phyloP scores from a whole-genome alignment of 2,113 vertebrate species.

The Psophia crepitans region DNA sequence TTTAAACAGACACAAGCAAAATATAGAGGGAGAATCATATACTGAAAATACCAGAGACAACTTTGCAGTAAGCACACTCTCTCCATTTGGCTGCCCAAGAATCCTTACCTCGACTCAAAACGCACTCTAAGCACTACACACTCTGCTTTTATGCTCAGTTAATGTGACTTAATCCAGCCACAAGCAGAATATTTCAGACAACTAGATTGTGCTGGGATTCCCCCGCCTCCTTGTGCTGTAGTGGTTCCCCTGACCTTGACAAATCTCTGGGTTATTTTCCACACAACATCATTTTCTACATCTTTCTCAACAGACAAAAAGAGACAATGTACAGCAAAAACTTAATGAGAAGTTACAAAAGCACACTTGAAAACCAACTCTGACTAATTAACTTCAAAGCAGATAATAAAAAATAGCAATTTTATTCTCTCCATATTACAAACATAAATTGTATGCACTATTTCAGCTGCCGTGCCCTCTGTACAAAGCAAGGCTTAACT shows the following conservation, averaged over 20 bases:
- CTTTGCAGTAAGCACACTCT: not conserved
- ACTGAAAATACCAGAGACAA: not conserved
- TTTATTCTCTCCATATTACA: not conserved
- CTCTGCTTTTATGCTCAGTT: slow-evolving; percentile 2
- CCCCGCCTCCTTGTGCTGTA: slow-evolving; percentile 3
- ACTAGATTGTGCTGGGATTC: not conserved
- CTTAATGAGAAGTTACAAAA: slow-evolving; percentile 31
- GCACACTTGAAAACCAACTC: not conserved
- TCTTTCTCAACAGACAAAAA: not conserved
- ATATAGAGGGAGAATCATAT: not conserved
- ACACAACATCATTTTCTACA: not conserved
- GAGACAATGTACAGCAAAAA: slow-evolving; percentile 16
- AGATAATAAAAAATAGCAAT: not conserved
- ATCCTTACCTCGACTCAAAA: not conserved
- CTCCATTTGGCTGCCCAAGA: not conserved
- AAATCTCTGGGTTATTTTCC: not conserved
- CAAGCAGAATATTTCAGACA: slow-evolving; percentile 23
- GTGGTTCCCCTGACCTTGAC: slow-evolving; percentile 33
- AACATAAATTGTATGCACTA: not conserved
- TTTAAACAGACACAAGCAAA: not conserved
- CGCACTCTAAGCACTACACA: not conserved
- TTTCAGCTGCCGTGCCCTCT: not conserved
- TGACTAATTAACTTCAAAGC: slow-evolving; percentile 27
- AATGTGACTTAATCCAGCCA: slow-evolving; percentile 10
- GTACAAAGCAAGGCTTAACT: not conserved